phyloP scores from a whole-genome alignment of 2,888 invertebrate species.

The Lycaena phlaeas region DNA sequence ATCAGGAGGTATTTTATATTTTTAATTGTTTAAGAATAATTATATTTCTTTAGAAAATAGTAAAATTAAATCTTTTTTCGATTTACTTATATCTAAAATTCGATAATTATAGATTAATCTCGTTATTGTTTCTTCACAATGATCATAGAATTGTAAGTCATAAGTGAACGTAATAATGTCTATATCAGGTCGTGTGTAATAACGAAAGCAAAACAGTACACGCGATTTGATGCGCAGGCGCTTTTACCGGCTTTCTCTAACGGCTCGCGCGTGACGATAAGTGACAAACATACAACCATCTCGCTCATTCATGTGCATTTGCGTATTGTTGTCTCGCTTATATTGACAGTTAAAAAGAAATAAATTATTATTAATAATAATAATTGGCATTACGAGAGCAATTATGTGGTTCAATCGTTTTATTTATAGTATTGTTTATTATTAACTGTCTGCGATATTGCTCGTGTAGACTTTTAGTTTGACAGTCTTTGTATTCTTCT shows the following conservation, averaged over 20 bases:
- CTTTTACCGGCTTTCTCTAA: conserved; percentile 28
- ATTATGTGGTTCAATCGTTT: too few relatives aligned
- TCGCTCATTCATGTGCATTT: background rate
- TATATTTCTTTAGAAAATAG: too few relatives aligned
- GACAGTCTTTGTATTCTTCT: too few relatives aligned
- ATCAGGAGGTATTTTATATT: too few relatives aligned
- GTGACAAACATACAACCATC: conserved; percentile 2
- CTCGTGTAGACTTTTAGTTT: too few relatives aligned
- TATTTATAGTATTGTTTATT: too few relatives aligned
- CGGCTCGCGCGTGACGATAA: conserved; percentile 22
- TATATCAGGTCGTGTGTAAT: background rate
- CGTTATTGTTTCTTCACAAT: background rate
- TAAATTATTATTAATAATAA: background rate
- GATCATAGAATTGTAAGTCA: background rate
- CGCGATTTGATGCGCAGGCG: conserved; percentile 13
- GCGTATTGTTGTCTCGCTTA: background rate
- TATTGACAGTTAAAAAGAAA: background rate
- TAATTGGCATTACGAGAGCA: too few relatives aligned
- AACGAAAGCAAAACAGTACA: conserved; percentile 9
- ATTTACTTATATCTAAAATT: conserved; percentile 1
- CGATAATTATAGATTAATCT: conserved; percentile 5
- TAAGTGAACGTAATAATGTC: background rate
- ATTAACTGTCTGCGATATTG: too few relatives aligned
- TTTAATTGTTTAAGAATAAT: too few relatives aligned
- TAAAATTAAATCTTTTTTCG: too few relatives aligned